phyloP scores from a whole-genome alignment of 2,888 invertebrate species.

The Thymelicus lineola region DNA sequence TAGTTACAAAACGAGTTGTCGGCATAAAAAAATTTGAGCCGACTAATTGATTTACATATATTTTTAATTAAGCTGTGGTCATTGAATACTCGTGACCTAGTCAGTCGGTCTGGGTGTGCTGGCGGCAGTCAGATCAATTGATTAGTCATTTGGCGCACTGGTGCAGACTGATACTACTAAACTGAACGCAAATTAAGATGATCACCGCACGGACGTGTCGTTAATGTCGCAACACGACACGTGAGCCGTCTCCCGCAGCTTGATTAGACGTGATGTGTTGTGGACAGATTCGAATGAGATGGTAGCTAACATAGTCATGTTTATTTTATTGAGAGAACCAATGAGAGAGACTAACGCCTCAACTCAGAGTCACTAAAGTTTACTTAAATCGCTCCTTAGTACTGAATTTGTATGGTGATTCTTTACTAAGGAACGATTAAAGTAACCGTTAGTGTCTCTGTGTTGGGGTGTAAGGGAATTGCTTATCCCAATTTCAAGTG shows the following conservation, averaged over 20 bases:
- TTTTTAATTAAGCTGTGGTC: background rate
- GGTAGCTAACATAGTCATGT: background rate
- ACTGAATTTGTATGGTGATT: no score
- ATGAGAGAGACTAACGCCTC: no score
- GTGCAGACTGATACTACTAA: background rate
- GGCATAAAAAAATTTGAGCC: no score
- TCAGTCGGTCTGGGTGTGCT: background rate
- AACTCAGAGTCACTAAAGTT: no score
- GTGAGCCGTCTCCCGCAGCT: background rate
- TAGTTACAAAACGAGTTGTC: no score
- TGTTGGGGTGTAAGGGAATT: no score
- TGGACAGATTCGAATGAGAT: background rate
- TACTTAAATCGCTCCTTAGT: no score
- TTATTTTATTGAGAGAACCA: constrained; percentile 1
- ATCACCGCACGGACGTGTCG: background rate
- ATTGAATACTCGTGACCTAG: background rate
- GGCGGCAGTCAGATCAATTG: background rate
- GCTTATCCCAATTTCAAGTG: no score
- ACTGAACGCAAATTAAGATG: background rate
- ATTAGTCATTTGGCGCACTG: background rate
- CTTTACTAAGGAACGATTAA: no score
- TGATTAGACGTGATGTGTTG: background rate
- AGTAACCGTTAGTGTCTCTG: no score
- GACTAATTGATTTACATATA: background rate
- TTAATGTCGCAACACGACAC: background rate